These are phyloP conservation scores for Copidosoma aretas DNA, from an alignment of 2,888 invertebrate genomes.

Conservation along the genomic window DNA sequence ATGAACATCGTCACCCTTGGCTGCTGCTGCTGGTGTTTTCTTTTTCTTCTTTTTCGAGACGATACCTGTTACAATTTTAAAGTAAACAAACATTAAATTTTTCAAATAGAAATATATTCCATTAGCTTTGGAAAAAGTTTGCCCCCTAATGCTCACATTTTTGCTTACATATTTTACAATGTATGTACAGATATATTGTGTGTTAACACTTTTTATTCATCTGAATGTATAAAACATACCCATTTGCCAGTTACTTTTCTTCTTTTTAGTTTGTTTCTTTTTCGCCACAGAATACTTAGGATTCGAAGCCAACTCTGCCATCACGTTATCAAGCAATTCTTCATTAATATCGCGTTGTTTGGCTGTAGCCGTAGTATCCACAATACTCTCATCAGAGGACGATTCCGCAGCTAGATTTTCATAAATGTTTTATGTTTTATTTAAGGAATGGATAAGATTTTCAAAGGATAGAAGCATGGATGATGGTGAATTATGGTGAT, in stretches of 20 bases:
- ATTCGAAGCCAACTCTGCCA: constrained; percentile 29
- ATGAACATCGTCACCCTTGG: constrained; percentile 11
- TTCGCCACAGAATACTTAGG: constrained; percentile 31
- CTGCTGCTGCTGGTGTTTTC: constrained; percentile 17
- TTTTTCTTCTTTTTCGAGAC: constrained; percentile 49
- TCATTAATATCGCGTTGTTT: constrained; percentile 32
- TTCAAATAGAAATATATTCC: not conserved
- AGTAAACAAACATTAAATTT: not conserved
- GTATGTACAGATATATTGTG: no score
- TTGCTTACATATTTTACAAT: not conserved
- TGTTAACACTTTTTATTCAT: not conserved
- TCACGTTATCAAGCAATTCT: constrained; percentile 33
- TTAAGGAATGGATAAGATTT: not conserved
- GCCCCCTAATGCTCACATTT: not conserved
- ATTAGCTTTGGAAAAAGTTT: not conserved
- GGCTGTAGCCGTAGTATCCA: constrained; percentile 11
- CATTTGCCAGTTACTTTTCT: constrained; percentile 52
- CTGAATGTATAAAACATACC: constrained; percentile 41
- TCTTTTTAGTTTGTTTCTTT: constrained; percentile 51
- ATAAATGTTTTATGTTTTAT: not conserved
- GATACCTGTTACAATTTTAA: constrained; percentile 39
- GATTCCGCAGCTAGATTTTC: constrained; percentile 37
- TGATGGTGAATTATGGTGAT: not conserved
- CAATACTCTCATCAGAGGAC: constrained; percentile 50
- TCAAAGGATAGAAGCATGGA: not conserved